These are phyloP conservation scores for Gopherus evgoodei DNA, from an alignment of 2,113 vertebrate genomes.

Conservation along the genomic window DNA sequence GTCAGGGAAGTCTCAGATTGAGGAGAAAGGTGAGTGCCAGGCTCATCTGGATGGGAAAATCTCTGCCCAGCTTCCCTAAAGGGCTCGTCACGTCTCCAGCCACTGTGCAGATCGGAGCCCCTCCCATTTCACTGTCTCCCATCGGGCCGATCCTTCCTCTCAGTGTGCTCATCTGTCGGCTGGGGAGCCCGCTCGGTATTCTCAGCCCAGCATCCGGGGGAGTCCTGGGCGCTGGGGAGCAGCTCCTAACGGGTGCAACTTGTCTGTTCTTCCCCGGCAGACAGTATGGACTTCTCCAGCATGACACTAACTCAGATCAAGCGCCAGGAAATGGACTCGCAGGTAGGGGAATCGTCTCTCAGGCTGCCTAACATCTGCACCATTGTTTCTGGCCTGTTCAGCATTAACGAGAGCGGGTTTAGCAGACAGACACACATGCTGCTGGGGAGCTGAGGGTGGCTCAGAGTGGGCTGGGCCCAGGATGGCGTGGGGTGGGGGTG, in stretches of 20 bases:
- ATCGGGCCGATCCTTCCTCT: accelerated
- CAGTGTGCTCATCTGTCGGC: accelerated
- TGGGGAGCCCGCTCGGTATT: neutral
- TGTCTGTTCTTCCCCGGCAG: slow-evolving; percentile 71
- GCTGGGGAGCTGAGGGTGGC: neutral
- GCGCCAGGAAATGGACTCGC: slow-evolving; percentile 96
- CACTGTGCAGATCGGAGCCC: neutral
- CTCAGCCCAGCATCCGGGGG: accelerated
- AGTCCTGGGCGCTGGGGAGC: accelerated
- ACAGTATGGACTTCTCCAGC: slow-evolving; percentile 96
- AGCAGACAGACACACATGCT: neutral
- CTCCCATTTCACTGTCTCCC: neutral
- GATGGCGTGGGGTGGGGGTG: accelerated
- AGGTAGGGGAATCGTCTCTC: slow-evolving; percentile 79
- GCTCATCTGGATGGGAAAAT: accelerated
- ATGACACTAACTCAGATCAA: slow-evolving; percentile 98
- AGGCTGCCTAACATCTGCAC: neutral
- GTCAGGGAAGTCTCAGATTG: slow-evolving; percentile 92
- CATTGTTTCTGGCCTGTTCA: neutral
- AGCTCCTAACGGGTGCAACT: accelerated
- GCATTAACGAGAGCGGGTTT: neutral
- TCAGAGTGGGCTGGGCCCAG: neutral
- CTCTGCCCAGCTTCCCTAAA: neutral
- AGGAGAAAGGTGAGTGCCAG: slow-evolving; percentile 87
- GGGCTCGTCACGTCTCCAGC: neutral